Evolutionary conservation across 1,140 invertebrate species (phyloP).

Genomic region (Oryctes rhinoceros): DNA sequence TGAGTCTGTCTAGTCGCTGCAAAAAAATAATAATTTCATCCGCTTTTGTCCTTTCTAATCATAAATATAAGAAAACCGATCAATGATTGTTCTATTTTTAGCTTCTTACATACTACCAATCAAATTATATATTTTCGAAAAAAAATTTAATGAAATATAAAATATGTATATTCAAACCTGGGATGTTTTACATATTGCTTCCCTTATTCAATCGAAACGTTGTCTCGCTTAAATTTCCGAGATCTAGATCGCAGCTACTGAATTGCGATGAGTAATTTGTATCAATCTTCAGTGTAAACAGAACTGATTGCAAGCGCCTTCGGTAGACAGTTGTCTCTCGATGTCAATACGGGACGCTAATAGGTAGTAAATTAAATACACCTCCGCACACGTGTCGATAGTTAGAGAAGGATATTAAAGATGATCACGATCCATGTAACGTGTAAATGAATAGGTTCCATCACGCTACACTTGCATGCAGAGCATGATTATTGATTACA

Average conservation of each 20-base stretch:
- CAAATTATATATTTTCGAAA: too few species aligned
- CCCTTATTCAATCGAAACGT: neutral
- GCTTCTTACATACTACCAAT: too few species aligned
- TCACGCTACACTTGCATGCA: too few species aligned
- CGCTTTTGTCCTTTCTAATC: too few species aligned
- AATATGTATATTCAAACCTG: too few species aligned
- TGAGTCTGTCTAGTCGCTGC: too few species aligned
- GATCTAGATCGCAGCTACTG: neutral
- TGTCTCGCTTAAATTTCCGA: neutral
- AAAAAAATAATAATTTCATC: too few species aligned
- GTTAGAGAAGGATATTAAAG: neutral
- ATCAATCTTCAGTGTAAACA: constrained; percentile 14
- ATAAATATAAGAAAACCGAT: too few species aligned
- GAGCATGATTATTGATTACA: too few species aligned
- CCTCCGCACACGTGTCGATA: neutral
- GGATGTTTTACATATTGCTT: neutral
- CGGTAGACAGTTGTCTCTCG: neutral
- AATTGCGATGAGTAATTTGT: neutral
- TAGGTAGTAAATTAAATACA: neutral
- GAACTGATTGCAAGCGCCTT: constrained; percentile 1
- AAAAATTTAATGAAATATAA: too few species aligned
- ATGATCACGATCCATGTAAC: neutral
- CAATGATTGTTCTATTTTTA: too few species aligned
- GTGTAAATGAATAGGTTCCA: neutral
- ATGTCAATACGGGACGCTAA: neutral